phyloP scores from a whole-genome alignment of 64 coral and sea anemone genomes.

The Pocillopora verrucosa region DNA sequence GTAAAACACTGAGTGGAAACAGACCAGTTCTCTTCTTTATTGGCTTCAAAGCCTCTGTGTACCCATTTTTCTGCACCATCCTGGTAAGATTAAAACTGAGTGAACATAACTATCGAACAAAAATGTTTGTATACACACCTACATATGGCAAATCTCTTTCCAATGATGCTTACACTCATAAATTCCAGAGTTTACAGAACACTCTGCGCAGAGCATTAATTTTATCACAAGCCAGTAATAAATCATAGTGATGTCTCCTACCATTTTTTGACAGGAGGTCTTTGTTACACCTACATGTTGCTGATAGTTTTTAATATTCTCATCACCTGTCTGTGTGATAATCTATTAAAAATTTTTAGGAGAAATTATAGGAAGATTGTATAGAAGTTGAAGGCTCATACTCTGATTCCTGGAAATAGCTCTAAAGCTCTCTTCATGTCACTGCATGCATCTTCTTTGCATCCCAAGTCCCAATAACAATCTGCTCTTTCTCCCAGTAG shows the following conservation, averaged over 20 bases:
- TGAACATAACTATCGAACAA: no score
- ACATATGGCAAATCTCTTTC: no score
- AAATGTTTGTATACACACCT: no score
- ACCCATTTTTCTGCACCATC: constrained; percentile 28
- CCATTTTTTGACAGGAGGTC: no score
- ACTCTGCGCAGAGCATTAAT: no score
- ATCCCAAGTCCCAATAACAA: constrained; percentile 3
- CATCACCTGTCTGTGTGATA: background rate
- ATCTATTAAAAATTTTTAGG: no score
- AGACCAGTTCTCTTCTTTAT: constrained; percentile 4
- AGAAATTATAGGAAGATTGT: no score
- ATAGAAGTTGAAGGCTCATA: background rate
- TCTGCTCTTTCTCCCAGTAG: constrained; percentile 27
- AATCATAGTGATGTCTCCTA: no score
- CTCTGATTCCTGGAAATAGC: constrained; percentile 7
- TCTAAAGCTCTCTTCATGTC: constrained; percentile 38
- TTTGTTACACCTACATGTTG: no score
- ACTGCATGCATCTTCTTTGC: constrained; percentile 17
- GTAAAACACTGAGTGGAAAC: constrained; percentile 14
- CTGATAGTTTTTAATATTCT: background rate
- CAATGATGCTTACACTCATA: no score
- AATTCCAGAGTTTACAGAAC: no score
- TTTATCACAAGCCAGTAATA: no score
- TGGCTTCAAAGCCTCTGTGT: constrained; percentile 17
- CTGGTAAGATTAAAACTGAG: background rate